These are phyloP conservation scores for Drosophila rhopaloa DNA, from an alignment of 1,140 invertebrate genomes.

Conservation along the genomic window DNA sequence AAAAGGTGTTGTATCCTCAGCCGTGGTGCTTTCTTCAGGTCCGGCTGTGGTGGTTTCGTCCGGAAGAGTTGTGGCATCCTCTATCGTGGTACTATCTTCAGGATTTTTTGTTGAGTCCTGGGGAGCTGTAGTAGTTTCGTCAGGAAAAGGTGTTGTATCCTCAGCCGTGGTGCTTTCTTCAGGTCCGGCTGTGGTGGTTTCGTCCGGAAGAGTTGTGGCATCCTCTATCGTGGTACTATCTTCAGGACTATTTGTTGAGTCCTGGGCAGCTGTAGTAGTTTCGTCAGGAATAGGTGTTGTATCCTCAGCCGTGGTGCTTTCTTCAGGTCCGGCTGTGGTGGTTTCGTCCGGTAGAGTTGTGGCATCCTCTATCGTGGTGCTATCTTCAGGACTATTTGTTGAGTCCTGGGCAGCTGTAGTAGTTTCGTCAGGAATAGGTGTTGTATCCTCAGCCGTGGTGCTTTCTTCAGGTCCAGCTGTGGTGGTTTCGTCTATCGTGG, in stretches of 20 bases:
- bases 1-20: neutral
- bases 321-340: neutral
- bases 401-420: neutral
- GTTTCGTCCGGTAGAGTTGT: neutral
- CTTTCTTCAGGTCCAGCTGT: neutral
- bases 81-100: neutral
- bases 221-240: neutral
- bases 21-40: neutral
- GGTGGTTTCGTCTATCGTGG: neutral
- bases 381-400: neutral
- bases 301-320: neutral
- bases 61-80: neutral
- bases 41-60: neutral
- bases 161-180: neutral
- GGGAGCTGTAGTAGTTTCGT: neutral
- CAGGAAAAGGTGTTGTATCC: neutral
- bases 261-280: neutral
- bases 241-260: neutral
- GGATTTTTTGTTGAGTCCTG: neutral
- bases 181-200: neutral
- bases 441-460: neutral
- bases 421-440: neutral
- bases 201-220: neutral
- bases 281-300: neutral
- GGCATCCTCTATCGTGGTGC: neutral